Base-by-base conservation (phyloP, 2,113 vertebrate genomes). In the Albula glossodonta region DNA sequence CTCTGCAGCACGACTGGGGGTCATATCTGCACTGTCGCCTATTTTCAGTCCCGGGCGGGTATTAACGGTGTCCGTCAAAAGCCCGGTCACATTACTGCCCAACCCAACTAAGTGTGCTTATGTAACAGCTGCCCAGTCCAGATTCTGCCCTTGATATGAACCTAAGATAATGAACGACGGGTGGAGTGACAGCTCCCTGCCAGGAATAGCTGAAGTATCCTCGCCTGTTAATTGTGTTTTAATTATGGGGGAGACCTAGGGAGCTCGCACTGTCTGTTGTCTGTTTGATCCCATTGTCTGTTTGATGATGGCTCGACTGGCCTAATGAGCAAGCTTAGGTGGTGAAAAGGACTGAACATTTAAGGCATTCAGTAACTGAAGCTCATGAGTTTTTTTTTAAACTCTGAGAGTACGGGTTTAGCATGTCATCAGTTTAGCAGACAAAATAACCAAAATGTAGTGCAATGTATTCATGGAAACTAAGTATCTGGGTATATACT, bases 101-200 rank as follows among this genome's bases (percentile, higher is more conserved):
- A 19, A 48, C 70, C 25, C n/a, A 63, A 52, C 49, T 25, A 84
- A 83, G 63, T 78, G 50, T 49, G 85, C 89, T 92, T 92, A 90
- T 90, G 88, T 90, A 92, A 91, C 93, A 94, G 91, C 92, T 94
- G 92, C 88, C 10, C 84, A 83, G 83, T 87, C 88, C 84, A 19
- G 78, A 80, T 51, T 78, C 31, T 48, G 25, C 25, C 56, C 57
- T 85, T 48, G 90, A 92, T 90, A 88, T 86, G 90, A 88, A 91
- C 90, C 88, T 82, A 81, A 1, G 88, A 78, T 83, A 51, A 88
- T 91, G 87, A 90, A 25, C 19, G 88, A 92, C 90, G 77, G 80
- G 41, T 81, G 92, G 92, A 94, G 83, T 92, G 92, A 86, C 93
- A 91, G 91, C 22, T 92, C 90, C 83, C 4, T 79, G 85, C 88